Base-by-base conservation (phyloP, 2,888 invertebrate species). In the Cataglyphis altisquamis region DNA sequence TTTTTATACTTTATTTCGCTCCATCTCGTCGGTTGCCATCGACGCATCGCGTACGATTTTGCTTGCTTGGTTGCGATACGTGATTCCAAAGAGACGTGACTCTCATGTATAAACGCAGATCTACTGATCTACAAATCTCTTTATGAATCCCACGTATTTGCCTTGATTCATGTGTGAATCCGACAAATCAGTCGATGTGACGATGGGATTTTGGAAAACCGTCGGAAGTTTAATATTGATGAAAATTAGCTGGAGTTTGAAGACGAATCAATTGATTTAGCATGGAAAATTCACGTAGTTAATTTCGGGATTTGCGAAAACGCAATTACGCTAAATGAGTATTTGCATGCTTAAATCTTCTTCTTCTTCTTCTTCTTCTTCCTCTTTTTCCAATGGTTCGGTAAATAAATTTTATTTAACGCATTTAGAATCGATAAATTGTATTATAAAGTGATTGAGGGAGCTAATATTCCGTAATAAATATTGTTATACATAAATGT, bases 51-150 rank as follows among this genome's bases (percentile, higher is more conserved):
- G 62, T 48, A 52, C 67, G 45, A 68, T 68, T 68, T 52, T 52
- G 32, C 32, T 21, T 15, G 48, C 52, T 70, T 62, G 32, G 62
- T 63, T 45, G 32, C 21, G 36, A n/a, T 15, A 18, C 29, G 67
- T 48, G 39, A 36, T 83, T 63, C 48, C 64, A 55, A 82, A 52
- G n/a, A 52, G 52, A 52, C 80, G 62, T 80, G 74, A 81, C 66
- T 70, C 77, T 72, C 66, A 55, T 70, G 48, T 78, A 10, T 52
- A 45, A 55, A 41, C 8, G 12, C 63, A 68, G 68, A 68, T 68
- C n/a, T 67, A 77, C 66, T 52, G 68, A 68, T 68, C 10, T 67
- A 77, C 64, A 55, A 83, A 52, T 52, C 83, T 81, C 67, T 73
- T 52, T 74, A 39, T 41, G 57, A 41, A 74, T 78, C 66, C 81